A percentile compares a stretch with the other conserved stretches of the same genome.
These are phyloP conservation scores for Erpetoichthys calabaricus DNA, from an alignment of 2,797 vertebrate genomes.

Conservation along the genomic window DNA sequence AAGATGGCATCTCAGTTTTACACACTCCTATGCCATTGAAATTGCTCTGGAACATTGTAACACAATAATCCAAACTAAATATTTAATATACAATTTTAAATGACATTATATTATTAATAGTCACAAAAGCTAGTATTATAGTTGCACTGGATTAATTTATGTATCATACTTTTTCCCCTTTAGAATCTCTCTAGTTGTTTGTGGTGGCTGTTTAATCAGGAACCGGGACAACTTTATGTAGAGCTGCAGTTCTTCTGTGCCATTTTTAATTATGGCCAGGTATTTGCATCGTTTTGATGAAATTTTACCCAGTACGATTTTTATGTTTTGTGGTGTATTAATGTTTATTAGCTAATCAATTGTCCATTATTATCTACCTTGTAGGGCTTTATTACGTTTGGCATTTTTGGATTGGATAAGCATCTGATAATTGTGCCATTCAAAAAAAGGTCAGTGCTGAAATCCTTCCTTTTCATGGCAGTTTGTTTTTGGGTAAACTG, in stretches of 20 bases:
- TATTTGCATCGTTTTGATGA: conserved; percentile 25
- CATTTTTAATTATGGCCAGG: conserved; percentile 88
- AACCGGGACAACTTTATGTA: conserved; percentile 77
- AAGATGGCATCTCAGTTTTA: no score
- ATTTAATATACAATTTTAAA: no score
- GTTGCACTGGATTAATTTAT: no score
- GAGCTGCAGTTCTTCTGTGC: conserved; percentile 95
- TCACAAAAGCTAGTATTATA: no score
- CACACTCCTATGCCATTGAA: no score
- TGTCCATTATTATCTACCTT: no score
- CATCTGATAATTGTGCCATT: conserved; percentile 84
- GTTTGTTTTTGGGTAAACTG: neutral
- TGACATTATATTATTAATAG: no score
- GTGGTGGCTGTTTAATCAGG: conserved; percentile 79
- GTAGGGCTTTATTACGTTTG: conserved; percentile 89
- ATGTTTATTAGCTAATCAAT: no score
- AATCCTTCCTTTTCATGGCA: neutral
- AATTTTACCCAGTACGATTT: no score
- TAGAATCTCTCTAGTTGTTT: conserved; percentile 88
- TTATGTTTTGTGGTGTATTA: no score
- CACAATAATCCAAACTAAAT: no score
- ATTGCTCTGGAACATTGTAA: no score
- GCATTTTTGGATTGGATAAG: conserved; percentile 90
- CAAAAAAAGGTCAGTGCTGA: conserved; percentile 69
- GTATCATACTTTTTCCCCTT: conserved; percentile 10